phyloP scores from a whole-genome alignment of 2,888 invertebrate genomes.

The Stictocephala bisonia region DNA sequence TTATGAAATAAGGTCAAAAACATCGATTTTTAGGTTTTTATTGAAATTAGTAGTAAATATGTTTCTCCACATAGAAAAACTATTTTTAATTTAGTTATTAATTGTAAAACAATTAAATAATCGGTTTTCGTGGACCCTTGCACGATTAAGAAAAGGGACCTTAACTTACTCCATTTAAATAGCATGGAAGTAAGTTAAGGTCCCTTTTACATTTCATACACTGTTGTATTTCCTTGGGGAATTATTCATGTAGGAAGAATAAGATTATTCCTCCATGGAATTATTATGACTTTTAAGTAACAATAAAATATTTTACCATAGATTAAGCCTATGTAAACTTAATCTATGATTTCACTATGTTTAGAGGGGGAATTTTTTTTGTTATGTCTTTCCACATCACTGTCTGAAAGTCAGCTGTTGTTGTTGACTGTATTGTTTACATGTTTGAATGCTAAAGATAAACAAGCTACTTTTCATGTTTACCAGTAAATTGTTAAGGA shows the following conservation, averaged over 20 bases:
- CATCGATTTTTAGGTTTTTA: conserved; percentile 14
- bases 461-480: conserved; percentile 3
- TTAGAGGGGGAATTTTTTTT: conserved; percentile 4
- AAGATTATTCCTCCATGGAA: background rate
- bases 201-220: conserved; percentile 17
- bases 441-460: background rate
- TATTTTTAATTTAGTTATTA: background rate
- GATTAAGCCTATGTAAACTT: background rate
- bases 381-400: background rate
- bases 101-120: background rate
- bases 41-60: conserved; percentile 12
- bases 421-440: background rate
- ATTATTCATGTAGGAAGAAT: background rate
- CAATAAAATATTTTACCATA: background rate
- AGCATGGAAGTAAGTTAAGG: conserved; percentile 7
- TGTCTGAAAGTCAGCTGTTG: background rate
- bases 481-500: conserved; percentile 2
- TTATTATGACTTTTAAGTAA: conserved; percentile 9
- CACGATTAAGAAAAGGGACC: conserved; percentile 12
- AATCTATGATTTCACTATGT: background rate
- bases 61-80: conserved; percentile 8
- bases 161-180: conserved; percentile 29
- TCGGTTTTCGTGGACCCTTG: conserved; percentile 9
- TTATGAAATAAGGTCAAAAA: conserved; percentile 13
- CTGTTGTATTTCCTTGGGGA: conserved; percentile 22